A percentile compares a stretch with the other conserved stretches of the same genome.
Conservation (phyloP, 1,140 invertebrate genomes). For the Drosophila sp. region DNA sequence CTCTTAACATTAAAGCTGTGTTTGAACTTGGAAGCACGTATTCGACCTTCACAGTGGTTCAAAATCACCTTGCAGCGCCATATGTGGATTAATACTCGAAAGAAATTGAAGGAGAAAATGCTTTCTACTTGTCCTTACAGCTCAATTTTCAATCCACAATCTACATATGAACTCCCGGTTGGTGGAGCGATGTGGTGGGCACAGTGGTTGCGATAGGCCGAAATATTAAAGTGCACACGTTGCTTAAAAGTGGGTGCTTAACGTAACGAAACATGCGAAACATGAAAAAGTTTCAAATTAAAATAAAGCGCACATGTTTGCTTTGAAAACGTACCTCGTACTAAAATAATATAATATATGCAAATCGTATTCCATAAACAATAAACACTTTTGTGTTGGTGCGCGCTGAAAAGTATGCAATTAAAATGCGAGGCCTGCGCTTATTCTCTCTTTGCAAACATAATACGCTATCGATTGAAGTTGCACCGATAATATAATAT, state of each 20-base stretch:
- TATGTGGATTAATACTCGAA: no score
- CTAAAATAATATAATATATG: constrained; percentile 42
- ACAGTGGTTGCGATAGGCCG: not conserved
- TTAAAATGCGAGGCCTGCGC: constrained; percentile 26
- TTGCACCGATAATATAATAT: constrained; percentile 51
- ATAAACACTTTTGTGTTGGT: not conserved
- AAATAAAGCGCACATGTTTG: constrained; percentile 42
- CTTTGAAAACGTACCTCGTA: constrained; percentile 13
- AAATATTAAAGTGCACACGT: constrained; percentile 38
- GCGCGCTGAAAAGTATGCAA: constrained; percentile 25
- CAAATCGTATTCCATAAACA: constrained; percentile 43
- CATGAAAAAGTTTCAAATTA: constrained; percentile 30
- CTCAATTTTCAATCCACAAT: constrained; percentile 46
- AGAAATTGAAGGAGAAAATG: no score
- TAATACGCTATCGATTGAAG: constrained; percentile 52
- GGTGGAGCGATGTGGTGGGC: not conserved
- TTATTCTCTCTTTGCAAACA: constrained; percentile 29
- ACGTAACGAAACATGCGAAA: constrained; percentile 1
- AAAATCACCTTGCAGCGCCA: no score
- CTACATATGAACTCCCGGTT: not conserved
- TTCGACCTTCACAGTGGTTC: no score
- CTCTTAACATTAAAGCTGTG: no score
- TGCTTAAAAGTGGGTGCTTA: constrained; percentile 34
- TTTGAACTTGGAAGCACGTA: no score
- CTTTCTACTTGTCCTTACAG: constrained; percentile 40